Evolutionary conservation across 2,888 invertebrate species (phyloP), one percentile per base, ranked within the genome.

Genomic region (Agriopis aurantiaria): DNA sequence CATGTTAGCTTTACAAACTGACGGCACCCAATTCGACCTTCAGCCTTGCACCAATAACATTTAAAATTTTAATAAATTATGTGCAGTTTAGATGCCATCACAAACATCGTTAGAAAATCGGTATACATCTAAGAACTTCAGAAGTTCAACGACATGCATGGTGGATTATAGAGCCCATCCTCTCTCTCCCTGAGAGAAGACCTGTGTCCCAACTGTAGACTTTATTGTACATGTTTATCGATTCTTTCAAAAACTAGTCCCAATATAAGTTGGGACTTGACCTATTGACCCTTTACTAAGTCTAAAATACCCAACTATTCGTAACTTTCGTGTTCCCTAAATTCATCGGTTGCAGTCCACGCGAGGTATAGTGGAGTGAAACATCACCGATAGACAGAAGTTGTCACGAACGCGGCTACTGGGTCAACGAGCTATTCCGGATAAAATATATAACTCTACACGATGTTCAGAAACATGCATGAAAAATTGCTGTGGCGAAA

Each of bases 401-500:
- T 85, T 86, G 89, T 88, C 89, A 89, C 87, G 86, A 91, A 91
- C 86, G 85, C 89, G 88, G 90, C 85, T 82, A 91, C 85, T 91
- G 83, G 92, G 92, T 91, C 92, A 91, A 90, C 82, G 79, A 87
- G 83, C 79, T 82, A 85, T 84, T 79, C 78, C 77, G 77, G 78
- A 72, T 66, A 66, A 79, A 77, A 81, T 80, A 78, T 76, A 80
- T 76, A 68, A 63, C 72, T 71, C 64, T 62, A 67, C 73, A 74
- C 66, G 51, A 58, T 61, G 68, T 71, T 70, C 48, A 71, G 65
- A 72, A 73, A 69, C 65, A 66, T 70, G 63, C 52, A 73, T 63
- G 58, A 63, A 61, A 66, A 58, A 68, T 57, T 46, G 49, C 10
- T 48, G 17, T 14, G 12, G 43, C 14, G 9, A 41, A 49, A 56